Percentiles rank a stretch among this genome's conserved stretches.
Evolutionary conservation across 2,113 vertebrate genomes (phyloP).

Genomic region (Python bivittatus): DNA sequence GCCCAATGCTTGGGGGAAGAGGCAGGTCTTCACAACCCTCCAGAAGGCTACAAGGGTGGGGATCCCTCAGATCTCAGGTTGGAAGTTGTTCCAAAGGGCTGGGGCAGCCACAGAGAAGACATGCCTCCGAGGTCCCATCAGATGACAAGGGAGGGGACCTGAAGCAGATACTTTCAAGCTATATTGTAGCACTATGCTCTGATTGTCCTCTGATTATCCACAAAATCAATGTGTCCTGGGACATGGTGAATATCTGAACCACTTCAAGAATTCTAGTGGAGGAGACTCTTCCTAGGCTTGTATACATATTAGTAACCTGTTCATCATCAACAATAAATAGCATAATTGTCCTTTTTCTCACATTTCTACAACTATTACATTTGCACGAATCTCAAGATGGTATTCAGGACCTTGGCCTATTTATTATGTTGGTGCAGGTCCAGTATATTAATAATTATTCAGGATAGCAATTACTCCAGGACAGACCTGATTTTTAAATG

Average conservation of each 20-base stretch:
- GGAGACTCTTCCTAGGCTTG: not conserved
- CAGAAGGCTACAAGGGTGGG: not conserved
- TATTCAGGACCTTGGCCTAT: not conserved
- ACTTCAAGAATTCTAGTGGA: not conserved
- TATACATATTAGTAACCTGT: not conserved
- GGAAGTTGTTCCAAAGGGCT: not conserved
- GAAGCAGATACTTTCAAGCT: not conserved
- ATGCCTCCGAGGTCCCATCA: not conserved
- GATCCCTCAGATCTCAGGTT: not conserved
- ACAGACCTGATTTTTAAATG: no score
- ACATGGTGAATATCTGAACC: not conserved
- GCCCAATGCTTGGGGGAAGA: not conserved
- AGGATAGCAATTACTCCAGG: no score
- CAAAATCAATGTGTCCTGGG: not conserved
- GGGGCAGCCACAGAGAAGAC: not conserved
- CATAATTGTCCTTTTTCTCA: not conserved
- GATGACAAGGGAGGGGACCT: not conserved
- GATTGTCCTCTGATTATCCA: not conserved
- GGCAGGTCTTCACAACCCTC: not conserved
- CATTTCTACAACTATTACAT: not conserved
- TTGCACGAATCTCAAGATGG: not conserved
- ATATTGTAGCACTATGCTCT: not conserved
- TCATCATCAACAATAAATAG: not conserved
- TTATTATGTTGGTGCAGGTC: no score
- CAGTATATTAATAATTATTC: no score